Evolutionary conservation across 2,888 invertebrate genomes (phyloP).

Genomic region (Cosmopolites sordidus): DNA sequence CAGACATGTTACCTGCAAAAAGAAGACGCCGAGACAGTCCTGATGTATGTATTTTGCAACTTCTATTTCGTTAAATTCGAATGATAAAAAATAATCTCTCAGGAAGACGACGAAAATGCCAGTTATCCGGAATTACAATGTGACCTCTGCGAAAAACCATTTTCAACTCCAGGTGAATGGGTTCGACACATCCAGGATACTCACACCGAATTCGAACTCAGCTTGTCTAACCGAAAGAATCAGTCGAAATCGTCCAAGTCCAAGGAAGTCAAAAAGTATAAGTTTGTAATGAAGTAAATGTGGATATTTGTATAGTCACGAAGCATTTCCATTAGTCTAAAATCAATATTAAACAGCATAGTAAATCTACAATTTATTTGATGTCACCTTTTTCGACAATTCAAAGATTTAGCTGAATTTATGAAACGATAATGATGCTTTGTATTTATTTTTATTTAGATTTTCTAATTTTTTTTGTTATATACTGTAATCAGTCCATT

Average conservation of each 20-base stretch:
- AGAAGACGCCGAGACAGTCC: constrained; percentile 55
- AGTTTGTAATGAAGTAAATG: constrained; percentile 8
- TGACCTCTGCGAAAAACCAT: constrained; percentile 71
- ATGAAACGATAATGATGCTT: too few relatives aligned
- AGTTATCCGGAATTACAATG: constrained; percentile 68
- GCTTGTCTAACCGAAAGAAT: constrained; percentile 58
- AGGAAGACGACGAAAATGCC: constrained; percentile 63
- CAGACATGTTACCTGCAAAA: constrained; percentile 57
- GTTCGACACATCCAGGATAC: constrained; percentile 80
- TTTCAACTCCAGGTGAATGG: constrained; percentile 81
- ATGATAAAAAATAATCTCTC: constrained; percentile 48
- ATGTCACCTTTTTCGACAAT: too few relatives aligned
- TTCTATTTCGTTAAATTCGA: too few relatives aligned
- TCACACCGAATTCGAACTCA: constrained; percentile 76
- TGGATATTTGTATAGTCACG: too few relatives aligned
- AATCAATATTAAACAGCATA: too few relatives aligned
- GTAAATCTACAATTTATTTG: too few relatives aligned
- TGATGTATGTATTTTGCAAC: constrained; percentile 29
- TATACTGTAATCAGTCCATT: too few relatives aligned
- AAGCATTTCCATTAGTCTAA: too few relatives aligned
- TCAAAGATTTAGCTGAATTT: too few relatives aligned
- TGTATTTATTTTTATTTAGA: too few relatives aligned
- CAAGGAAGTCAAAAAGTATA: constrained; percentile 17
- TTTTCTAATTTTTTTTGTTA: too few relatives aligned
- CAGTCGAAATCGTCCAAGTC: constrained; percentile 6